A percentile compares a stretch with the other conserved stretches of the same genome.
phyloP scores from a whole-genome alignment of 1,140 invertebrate species.

The Pseudobourletiella spinata region DNA sequence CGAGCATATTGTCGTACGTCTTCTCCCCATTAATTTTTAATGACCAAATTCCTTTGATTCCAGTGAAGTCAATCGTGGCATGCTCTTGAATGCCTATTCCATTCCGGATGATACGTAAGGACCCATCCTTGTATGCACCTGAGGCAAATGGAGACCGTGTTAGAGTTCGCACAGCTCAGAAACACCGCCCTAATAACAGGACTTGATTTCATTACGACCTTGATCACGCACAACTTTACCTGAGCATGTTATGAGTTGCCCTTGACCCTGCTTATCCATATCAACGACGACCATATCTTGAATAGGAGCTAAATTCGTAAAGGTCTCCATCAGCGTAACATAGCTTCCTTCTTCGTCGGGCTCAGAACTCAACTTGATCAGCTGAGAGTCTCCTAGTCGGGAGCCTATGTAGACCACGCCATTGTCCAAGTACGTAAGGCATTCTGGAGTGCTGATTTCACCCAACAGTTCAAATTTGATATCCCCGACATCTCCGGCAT shows the following conservation, averaged over 20 bases:
- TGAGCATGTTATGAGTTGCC: conserved; percentile 95
- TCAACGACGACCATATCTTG: conserved; percentile 80
- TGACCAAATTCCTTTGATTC: conserved; percentile 97
- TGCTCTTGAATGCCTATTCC: conserved; percentile 97
- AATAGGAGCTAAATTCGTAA: conserved; percentile 94
- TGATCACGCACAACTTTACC: conserved; percentile 50
- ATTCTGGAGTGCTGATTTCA: conserved; percentile 94
- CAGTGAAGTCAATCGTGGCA: conserved; percentile 90
- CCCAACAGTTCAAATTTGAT: conserved; percentile 87
- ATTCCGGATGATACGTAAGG: conserved; percentile 90
- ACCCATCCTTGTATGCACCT: conserved; percentile 94
- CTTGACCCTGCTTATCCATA: conserved; percentile 86
- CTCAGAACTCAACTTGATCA: conserved; percentile 81
- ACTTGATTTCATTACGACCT: too few species aligned
- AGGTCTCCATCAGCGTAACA: conserved; percentile 89
- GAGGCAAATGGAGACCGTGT: too few species aligned
- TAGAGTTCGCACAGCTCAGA: too few species aligned
- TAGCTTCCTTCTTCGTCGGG: conserved; percentile 79
- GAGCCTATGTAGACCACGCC: conserved; percentile 96
- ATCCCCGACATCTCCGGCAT: conserved; percentile 72
- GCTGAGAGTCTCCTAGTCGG: conserved; percentile 88
- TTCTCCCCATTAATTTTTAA: conserved; percentile 60
- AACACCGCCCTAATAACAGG: too few species aligned
- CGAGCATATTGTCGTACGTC: conserved; percentile 74
- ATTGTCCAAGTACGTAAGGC: conserved; percentile 98